Conservation (phyloP, 92 coral and sea anemone species). For the Micromussa lordhowensis region DNA sequence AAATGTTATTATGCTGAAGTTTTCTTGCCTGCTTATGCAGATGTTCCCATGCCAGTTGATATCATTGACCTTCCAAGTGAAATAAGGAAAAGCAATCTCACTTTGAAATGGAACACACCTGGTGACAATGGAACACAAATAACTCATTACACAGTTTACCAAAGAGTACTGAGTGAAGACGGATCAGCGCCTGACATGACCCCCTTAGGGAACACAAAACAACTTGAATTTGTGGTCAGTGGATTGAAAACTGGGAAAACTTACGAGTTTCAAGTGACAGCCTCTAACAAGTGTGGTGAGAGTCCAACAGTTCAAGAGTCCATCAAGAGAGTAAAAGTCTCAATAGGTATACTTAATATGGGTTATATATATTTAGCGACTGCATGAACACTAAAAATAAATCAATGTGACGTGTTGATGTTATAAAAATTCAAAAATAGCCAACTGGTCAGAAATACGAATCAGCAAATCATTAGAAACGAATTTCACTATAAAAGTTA, state of each 20-base stretch:
- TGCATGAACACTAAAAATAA: too few species aligned
- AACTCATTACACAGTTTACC: conserved; percentile 1
- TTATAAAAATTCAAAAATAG: too few species aligned
- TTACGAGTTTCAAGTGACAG: background rate
- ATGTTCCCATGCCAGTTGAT: background rate
- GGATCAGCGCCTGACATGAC: background rate
- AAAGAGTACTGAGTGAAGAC: background rate
- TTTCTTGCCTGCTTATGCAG: background rate
- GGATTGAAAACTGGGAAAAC: background rate
- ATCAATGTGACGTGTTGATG: too few species aligned
- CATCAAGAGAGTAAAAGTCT: background rate
- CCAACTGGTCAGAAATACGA: too few species aligned
- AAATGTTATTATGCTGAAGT: background rate
- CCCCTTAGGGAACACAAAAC: too few species aligned
- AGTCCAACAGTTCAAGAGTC: background rate
- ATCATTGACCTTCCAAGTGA: background rate
- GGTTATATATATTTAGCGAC: too few species aligned
- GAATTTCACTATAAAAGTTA: too few species aligned
- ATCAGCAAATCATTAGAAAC: too few species aligned
- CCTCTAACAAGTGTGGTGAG: conserved; percentile 2
- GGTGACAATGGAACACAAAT: background rate
- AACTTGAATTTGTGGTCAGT: background rate
- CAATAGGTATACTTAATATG: background rate
- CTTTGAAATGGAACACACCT: background rate
- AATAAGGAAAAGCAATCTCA: background rate